Conservation (phyloP, 1,140 invertebrate genomes). For the Drosophila littoralis region DNA sequence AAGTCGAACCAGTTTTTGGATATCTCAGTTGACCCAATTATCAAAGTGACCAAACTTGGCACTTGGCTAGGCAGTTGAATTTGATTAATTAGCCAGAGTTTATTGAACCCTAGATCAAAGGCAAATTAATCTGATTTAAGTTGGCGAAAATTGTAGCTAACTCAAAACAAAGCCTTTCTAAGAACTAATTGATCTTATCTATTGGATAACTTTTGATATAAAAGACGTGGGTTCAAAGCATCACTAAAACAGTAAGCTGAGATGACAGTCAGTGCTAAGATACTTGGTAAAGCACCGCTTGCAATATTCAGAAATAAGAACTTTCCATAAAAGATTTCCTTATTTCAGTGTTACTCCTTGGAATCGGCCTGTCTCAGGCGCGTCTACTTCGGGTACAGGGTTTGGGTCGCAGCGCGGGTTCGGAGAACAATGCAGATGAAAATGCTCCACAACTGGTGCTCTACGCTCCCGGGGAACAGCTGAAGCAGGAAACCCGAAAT, state of each 20-base stretch:
- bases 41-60: not conserved
- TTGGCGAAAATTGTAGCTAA: slow-evolving; percentile 14
- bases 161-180: slow-evolving; percentile 35
- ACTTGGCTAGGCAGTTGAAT: slow-evolving; percentile 40
- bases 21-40: slow-evolving; percentile 51
- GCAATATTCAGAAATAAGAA: not conserved
- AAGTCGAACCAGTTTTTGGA: slow-evolving; percentile 40
- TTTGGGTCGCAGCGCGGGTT: slow-evolving; percentile 33
- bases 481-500: slow-evolving; percentile 19
- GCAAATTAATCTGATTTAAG: slow-evolving; percentile 14
- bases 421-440: slow-evolving; percentile 14
- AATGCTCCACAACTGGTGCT: slow-evolving; percentile 54
- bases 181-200: slow-evolving; percentile 48
- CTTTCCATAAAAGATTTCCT: not conserved
- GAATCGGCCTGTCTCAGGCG: slow-evolving; percentile 24
- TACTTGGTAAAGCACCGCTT: slow-evolving; percentile 38
- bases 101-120: slow-evolving; percentile 44
- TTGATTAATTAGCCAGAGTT: slow-evolving; percentile 53
- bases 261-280: slow-evolving; percentile 40
- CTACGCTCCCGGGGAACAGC: slow-evolving; percentile 34
- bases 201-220: slow-evolving; percentile 36
- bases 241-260: slow-evolving; percentile 32
- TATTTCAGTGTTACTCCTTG: slow-evolving; percentile 41
- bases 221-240: slow-evolving; percentile 27
- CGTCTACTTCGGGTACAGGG: slow-evolving; percentile 33